A percentile compares a stretch with the other conserved stretches of the same genome.
These are phyloP conservation scores for Papilio machaon DNA, from an alignment of 1,140 invertebrate species.

Conservation along the genomic window DNA sequence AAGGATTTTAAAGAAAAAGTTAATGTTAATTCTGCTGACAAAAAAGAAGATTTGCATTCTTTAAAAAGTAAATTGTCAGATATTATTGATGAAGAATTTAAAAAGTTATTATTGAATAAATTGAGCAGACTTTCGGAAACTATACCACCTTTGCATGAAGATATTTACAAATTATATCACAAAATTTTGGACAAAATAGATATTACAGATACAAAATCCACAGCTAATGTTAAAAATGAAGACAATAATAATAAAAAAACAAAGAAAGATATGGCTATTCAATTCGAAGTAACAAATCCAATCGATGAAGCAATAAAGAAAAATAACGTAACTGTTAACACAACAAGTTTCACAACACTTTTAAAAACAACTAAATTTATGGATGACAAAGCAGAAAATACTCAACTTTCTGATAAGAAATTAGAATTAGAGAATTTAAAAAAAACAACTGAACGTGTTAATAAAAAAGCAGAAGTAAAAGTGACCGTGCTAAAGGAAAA, in stretches of 20 bases:
- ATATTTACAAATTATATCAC: conserved; percentile 60
- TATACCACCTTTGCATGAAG: conserved; percentile 60
- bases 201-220: conserved; percentile 39
- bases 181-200: conserved; percentile 58
- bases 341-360: not conserved
- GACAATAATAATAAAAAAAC: not conserved
- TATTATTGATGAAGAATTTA: conserved; percentile 66
- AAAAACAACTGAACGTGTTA: not conserved
- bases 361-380: conserved; percentile 1
- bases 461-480: conserved; percentile 33
- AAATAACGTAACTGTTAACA: conserved; percentile 19
- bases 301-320: not conserved
- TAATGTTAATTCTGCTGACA: not conserved
- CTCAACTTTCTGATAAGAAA: not conserved
- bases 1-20: not conserved
- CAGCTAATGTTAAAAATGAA: not conserved
- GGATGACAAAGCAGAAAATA: conserved; percentile 8
- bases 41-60: not conserved
- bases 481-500: not conserved
- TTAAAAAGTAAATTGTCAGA: conserved; percentile 44
- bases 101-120: conserved; percentile 64
- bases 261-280: not conserved
- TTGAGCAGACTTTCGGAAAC: conserved; percentile 59
- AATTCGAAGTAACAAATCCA: not conserved
- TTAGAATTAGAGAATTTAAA: not conserved